These are phyloP conservation scores for Ditylenchus weischeri DNA, from an alignment of 2,888 invertebrate genomes.

Conservation along the genomic window DNA sequence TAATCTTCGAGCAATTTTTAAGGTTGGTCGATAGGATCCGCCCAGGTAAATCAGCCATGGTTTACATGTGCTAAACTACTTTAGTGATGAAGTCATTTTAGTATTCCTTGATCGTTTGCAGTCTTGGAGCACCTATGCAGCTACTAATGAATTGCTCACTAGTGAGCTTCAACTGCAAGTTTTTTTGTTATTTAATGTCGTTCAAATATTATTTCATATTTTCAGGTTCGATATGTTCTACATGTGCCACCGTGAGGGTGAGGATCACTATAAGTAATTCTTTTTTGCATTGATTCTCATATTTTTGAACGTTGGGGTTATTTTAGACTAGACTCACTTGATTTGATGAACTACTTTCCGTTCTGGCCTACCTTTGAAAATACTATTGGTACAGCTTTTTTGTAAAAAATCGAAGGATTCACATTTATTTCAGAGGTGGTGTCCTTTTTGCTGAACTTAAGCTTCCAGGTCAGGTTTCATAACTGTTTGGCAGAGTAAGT, in stretches of 20 bases:
- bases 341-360: constrained; percentile 57
- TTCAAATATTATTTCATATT: background rate
- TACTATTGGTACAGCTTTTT: constrained; percentile 29
- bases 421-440: constrained; percentile 12
- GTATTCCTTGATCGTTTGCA: constrained; percentile 54
- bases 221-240: constrained; percentile 51
- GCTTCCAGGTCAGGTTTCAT: background rate
- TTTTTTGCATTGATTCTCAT: background rate
- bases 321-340: constrained; percentile 47
- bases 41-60: constrained; percentile 26
- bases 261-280: constrained; percentile 49
- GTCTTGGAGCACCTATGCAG: constrained; percentile 50
- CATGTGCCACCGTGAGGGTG: constrained; percentile 53
- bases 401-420: constrained; percentile 43
- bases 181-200: background rate
- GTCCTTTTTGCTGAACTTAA: constrained; percentile 2
- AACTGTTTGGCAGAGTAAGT: background rate
- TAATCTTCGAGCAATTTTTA: constrained; percentile 19
- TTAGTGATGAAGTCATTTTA: no score
- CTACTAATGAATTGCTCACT: constrained; percentile 42
- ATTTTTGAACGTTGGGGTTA: background rate
- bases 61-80: no score
- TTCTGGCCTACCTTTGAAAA: constrained; percentile 58
- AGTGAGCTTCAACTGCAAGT: constrained; percentile 32
- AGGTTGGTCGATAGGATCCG: constrained; percentile 49